A percentile compares a stretch with the other conserved stretches of the same genome.
Conservation (phyloP, 2,888 invertebrate species). For the Drosophila ustulata region DNA sequence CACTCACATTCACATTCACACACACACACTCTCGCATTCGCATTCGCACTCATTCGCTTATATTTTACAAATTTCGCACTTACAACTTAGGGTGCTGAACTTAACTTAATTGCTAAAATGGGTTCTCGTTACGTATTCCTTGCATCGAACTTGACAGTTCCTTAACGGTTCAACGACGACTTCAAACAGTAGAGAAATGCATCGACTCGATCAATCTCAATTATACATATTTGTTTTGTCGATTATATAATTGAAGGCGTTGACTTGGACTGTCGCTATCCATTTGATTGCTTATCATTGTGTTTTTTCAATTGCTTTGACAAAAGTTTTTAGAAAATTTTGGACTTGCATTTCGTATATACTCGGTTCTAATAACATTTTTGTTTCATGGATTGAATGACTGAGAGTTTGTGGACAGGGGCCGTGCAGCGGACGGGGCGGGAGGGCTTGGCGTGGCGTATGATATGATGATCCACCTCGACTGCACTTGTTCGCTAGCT, state of each 20-base stretch:
- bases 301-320: conserved; percentile 64
- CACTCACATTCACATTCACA: conserved; percentile 46
- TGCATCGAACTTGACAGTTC: conserved; percentile 21
- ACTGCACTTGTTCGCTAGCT: conserved; percentile 60
- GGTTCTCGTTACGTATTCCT: conserved; percentile 52
- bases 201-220: not conserved
- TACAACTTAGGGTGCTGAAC: conserved; percentile 53
- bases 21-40: conserved; percentile 6
- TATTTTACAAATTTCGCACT: conserved; percentile 66
- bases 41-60: conserved; percentile 55
- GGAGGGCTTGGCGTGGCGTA: conserved; percentile 26
- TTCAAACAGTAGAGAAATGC: not conserved
- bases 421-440: conserved; percentile 56
- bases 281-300: conserved; percentile 37
- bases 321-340: conserved; percentile 80
- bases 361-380: conserved; percentile 70
- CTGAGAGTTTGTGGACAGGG: conserved; percentile 67
- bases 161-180: conserved; percentile 13
- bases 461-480: conserved; percentile 30
- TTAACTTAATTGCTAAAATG: conserved; percentile 64
- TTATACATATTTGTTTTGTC: not conserved
- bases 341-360: conserved; percentile 76
- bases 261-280: conserved; percentile 27
- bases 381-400: conserved; percentile 77
- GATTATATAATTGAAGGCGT: conserved; percentile 10